Evolutionary conservation across 2,113 vertebrate species (phyloP).

Genomic region (Heloderma charlesbogerti): DNA sequence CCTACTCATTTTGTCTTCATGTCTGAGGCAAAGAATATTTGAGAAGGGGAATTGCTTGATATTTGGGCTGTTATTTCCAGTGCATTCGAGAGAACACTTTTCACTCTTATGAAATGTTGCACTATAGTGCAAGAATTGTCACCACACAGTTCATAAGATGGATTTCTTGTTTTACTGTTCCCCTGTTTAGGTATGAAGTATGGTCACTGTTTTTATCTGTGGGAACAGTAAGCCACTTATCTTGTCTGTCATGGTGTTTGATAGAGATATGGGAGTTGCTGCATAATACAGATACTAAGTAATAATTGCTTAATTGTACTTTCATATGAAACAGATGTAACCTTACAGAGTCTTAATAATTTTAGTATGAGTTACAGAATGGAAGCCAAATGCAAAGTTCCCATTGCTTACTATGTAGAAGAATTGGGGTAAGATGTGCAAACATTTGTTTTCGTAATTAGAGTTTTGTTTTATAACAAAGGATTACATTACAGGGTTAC

Average conservation of each 20-base stretch:
- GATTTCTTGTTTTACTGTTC: constrained; percentile 34
- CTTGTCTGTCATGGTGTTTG: constrained; percentile 40
- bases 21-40: constrained; percentile 17
- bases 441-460: background rate
- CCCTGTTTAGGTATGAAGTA: constrained; percentile 30
- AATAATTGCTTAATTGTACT: constrained; percentile 17
- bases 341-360: constrained; percentile 1
- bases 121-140: constrained; percentile 36
- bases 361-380: background rate
- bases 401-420: background rate
- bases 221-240: constrained; percentile 5
- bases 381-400: background rate
- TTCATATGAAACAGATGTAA: constrained; percentile 22
- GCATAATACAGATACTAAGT: constrained; percentile 32
- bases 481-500: background rate
- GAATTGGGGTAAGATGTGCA: background rate
- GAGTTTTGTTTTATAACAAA: background rate
- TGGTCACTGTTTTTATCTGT: constrained; percentile 17
- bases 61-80: background rate
- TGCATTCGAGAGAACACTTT: constrained; percentile 36
- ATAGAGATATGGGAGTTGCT: constrained; percentile 59
- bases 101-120: constrained; percentile 37
- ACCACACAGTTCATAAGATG: constrained; percentile 33
- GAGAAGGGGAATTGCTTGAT: background rate
- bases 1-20: constrained; percentile 34